Evolutionary conservation across 2,113 vertebrate species (phyloP), one percentile per base, ranked within the genome.

Genomic region (Anguilla rostrata): DNA sequence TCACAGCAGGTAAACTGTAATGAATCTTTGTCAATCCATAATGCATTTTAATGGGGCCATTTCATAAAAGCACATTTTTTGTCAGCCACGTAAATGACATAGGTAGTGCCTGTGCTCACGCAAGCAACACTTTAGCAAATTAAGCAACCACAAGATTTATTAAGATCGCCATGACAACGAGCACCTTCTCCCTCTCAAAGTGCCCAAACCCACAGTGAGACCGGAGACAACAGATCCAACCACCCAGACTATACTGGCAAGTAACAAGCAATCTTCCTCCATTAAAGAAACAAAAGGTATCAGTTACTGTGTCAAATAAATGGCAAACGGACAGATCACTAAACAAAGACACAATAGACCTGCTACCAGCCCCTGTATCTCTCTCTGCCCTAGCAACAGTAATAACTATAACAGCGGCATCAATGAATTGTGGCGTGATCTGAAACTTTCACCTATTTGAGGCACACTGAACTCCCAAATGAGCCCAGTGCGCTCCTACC

Each of bases 111-210:
- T 46, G 49, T 83, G 53, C 40, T 78, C 63, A 41, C 82, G 80
- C 46, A 78, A 60, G 81, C 20, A 39, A 34, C 46, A 66, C 63
- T 60, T 86, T 2, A 85, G 75, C 57, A 84, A 60, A 87, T 43
- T 39, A 57, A 83, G 39, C 80, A 84, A 84, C 56, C 5, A 79
- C 53, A 81, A 26, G 39, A 86, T 86, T 87, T 60, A 86, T 82
- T 57, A 39, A 80, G 57, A 88, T 89, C 83, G 29, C 86, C 85
- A 88, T 91, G 89, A 87, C 53, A 87, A 89, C 88, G 26, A 40
- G 82, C 43, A 18, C 26, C 83, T 82, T 60, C 82, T 15, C 56
- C 81, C 82, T 60, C 81, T 26, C 46, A 75, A 75, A 34, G 5
- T 75, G 71, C 6, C 71, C 26, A 29, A 75, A 34, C n/a, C 66